phyloP scores from a whole-genome alignment of 2,113 vertebrate genomes.

The Electrona antarctica region DNA sequence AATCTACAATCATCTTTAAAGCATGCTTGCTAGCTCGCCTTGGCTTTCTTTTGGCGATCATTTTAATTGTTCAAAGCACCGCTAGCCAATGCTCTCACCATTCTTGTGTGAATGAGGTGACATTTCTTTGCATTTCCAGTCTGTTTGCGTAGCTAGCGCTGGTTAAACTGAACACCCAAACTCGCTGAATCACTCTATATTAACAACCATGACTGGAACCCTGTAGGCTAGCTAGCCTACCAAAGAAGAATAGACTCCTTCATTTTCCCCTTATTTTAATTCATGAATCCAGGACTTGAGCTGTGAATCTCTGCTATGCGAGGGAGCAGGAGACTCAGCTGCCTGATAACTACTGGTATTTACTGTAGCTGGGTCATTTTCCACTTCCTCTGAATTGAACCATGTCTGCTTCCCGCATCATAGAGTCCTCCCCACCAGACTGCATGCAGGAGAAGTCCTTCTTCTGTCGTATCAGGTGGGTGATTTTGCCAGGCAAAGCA shows the following conservation, averaged over 20 bases:
- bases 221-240: neutral
- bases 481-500: constrained; percentile 12
- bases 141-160: too few relatives aligned
- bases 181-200: too few relatives aligned
- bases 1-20: too few relatives aligned
- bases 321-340: neutral
- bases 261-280: constrained; percentile 24
- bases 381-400: constrained; percentile 49
- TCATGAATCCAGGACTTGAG: constrained; percentile 11
- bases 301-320: neutral
- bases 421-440: constrained; percentile 88
- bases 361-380: neutral
- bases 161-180: too few relatives aligned
- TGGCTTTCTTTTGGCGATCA: too few relatives aligned
- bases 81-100: too few relatives aligned
- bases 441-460: constrained; percentile 94
- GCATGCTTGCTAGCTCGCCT: too few relatives aligned
- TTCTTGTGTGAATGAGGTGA: too few relatives aligned
- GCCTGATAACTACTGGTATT: neutral
- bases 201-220: neutral
- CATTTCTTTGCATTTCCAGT: too few relatives aligned
- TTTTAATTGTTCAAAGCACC: too few relatives aligned
- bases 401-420: constrained; percentile 35
- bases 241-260: neutral
- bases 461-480: constrained; percentile 95